Conservation (phyloP, 2,888 invertebrate genomes). For the Acanthosepion lycidas region DNA sequence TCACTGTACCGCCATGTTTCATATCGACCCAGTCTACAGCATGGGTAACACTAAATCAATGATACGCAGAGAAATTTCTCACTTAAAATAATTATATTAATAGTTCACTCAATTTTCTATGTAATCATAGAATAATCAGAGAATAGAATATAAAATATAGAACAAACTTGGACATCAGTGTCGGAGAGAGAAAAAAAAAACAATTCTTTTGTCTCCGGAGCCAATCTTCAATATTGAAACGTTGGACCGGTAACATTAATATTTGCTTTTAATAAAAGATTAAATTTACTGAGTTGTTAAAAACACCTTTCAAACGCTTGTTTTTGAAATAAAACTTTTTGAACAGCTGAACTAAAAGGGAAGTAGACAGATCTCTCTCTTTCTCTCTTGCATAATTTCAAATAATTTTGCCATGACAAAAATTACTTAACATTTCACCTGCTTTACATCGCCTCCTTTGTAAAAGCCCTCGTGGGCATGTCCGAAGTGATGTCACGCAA, state of each 20-base stretch:
- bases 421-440: too few species aligned
- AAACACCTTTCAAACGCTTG: background rate
- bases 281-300: background rate
- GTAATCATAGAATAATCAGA: background rate
- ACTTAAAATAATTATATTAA: slow-evolving; percentile 1
- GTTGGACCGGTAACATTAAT: background rate
- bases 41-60: slow-evolving; percentile 7
- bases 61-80: background rate
- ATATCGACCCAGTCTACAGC: background rate
- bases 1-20: background rate
- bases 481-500: too few species aligned
- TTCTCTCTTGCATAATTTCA: background rate
- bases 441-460: too few species aligned
- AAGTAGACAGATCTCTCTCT: background rate
- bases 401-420: too few species aligned
- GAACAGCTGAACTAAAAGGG: background rate
- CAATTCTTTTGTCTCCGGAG: background rate
- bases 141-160: background rate
- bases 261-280: background rate
- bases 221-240: background rate
- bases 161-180: background rate
- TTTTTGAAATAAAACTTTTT: background rate
- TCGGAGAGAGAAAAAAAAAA: background rate
- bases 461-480: too few species aligned
- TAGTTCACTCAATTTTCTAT: background rate